phyloP scores from a whole-genome alignment of 2,113 vertebrate species.

The Hypocryptadius cinnamomeus region DNA sequence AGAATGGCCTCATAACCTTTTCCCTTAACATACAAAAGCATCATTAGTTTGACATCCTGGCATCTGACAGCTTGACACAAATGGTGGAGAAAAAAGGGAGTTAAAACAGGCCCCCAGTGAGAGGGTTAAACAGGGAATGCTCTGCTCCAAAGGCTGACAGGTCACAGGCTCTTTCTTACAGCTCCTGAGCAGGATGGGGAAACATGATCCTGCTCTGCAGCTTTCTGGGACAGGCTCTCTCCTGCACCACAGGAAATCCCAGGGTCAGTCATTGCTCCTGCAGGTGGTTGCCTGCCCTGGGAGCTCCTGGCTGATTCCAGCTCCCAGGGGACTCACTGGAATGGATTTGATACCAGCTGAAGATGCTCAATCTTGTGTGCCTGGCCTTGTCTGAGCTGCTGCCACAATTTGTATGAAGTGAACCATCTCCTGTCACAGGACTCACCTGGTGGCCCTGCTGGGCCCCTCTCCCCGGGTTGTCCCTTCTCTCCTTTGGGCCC shows the following conservation, averaged over 20 bases:
- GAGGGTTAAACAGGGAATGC: not conserved
- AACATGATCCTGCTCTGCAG: conserved; percentile 7
- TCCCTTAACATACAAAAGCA: not conserved
- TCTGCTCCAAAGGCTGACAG: not conserved
- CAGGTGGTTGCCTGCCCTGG: not conserved
- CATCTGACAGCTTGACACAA: conserved; percentile 1
- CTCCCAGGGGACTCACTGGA: not conserved
- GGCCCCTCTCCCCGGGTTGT: conserved; percentile 71
- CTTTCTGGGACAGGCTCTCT: not conserved
- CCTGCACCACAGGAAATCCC: not conserved
- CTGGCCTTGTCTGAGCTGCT: not conserved
- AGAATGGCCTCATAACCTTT: not conserved
- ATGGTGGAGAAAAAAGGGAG: not conserved
- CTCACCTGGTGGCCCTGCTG: conserved; percentile 76
- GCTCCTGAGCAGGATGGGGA: not conserved
- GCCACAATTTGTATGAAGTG: not conserved
- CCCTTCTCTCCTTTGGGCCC: conserved; percentile 76
- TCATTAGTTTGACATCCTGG: not conserved
- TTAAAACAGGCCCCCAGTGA: not conserved
- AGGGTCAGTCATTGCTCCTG: not conserved
- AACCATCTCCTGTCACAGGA: not conserved
- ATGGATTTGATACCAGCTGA: not conserved
- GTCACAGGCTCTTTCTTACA: not conserved
- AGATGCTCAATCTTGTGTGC: not conserved
- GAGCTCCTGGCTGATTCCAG: not conserved